A percentile compares a stretch with the other conserved stretches of the same genome.
phyloP scores from a whole-genome alignment of 2,888 invertebrate genomes.

The Troglohyphantes excavatus region DNA sequence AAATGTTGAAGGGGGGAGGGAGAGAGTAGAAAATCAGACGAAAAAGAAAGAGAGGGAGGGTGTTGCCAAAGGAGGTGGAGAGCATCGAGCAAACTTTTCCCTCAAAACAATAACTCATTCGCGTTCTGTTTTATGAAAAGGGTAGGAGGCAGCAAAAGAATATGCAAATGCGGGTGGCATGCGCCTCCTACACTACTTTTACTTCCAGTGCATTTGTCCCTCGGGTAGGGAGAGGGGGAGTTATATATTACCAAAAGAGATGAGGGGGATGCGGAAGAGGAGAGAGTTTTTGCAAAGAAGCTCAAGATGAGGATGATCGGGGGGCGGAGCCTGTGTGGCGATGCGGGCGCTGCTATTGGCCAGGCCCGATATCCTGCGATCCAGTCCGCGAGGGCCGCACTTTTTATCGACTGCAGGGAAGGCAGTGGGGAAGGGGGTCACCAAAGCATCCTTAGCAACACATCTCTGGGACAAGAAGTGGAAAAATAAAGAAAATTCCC shows the following conservation, averaged over 20 bases:
- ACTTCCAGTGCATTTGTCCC: constrained; percentile 35
- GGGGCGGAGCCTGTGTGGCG: constrained; percentile 43
- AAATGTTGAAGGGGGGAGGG: constrained; percentile 36
- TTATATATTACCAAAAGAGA: constrained; percentile 22
- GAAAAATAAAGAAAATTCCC: constrained; percentile 37
- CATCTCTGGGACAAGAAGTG: constrained; percentile 62
- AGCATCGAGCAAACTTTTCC: constrained; percentile 66
- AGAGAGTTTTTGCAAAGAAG: constrained; percentile 66
- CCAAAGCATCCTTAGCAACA: constrained; percentile 64
- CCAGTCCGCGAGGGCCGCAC: constrained; percentile 57
- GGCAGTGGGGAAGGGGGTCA: constrained; percentile 10
- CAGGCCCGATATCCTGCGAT: constrained; percentile 43
- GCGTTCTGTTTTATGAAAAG: constrained; percentile 66
- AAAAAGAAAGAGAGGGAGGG: constrained; percentile 46
- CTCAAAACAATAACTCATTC: constrained; percentile 74
- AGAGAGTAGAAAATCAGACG: background rate
- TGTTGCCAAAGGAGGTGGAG: constrained; percentile 28
- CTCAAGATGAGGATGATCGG: constrained; percentile 58
- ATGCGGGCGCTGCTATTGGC: constrained; percentile 44
- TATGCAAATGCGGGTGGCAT: constrained; percentile 69
- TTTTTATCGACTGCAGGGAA: constrained; percentile 39
- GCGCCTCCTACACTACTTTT: constrained; percentile 72
- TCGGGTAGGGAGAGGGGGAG: constrained; percentile 21
- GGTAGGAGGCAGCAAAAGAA: constrained; percentile 68
- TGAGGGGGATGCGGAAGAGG: constrained; percentile 38